Base-by-base conservation (phyloP, 1,140 invertebrate genomes). In the Lamellibrachia luymesi region DNA sequence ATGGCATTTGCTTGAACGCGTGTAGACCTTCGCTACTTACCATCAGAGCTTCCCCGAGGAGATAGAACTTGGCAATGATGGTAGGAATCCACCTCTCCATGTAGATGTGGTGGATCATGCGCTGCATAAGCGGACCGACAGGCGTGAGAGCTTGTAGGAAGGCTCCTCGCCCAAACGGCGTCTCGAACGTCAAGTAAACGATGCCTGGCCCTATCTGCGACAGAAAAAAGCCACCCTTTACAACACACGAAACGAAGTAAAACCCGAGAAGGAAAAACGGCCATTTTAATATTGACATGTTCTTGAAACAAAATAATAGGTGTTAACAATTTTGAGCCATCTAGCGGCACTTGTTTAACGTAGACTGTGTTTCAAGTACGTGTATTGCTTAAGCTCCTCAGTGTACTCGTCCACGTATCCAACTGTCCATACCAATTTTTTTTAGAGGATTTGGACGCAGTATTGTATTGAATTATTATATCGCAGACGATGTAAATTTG, bases 111-210 rank as follows among this genome's bases (percentile, higher is more conserved):
- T 99, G 98, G 0, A 98, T 96, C 0, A 99, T 97, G 94, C 97
- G 97, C 95, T 98, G 98, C 0, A 98, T 94, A 10, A 98, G 95
- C 0, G 98, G 98, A 91, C 97, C 97, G 0, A 98, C 93, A 0
- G 98, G 98, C 0, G 98, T 98, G 0, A 99, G 97, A 0, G 97
- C 97, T 95, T 99, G 98, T 0, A 98, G 95, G 17, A 98, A 97
- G 90, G 97, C 97, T 50, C 98, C 97, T 17, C 93, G 94, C 0
- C 98, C 98, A 90, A 98, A 95, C 17, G 97, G 93, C 0, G 97
- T 97, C 0, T 97, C 94, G 92, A 98, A 96, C 51, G 96, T 94
- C 1, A 98, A 95, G 90, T 98, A 97, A 0, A 99, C 98, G 93
- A 98, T 97, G 2, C 97, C 97, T 0, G 98, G 98, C 0, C 98